A percentile compares a stretch with the other conserved stretches of the same genome.
Conservation (phyloP, 2,113 vertebrate genomes). For the Corvus cornix region DNA sequence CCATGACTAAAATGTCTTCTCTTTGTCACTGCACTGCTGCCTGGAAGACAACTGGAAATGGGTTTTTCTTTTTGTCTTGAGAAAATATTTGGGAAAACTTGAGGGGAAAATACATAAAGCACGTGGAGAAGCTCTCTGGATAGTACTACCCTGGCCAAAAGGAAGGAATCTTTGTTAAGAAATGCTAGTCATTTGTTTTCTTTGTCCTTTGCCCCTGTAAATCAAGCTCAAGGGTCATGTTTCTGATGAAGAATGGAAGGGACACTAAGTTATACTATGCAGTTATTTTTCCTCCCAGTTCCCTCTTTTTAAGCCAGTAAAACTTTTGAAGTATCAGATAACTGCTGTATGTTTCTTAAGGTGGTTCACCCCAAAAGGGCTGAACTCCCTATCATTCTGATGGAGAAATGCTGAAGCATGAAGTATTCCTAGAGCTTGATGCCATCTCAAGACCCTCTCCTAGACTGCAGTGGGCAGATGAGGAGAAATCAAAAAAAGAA, state of each 20-base stretch:
- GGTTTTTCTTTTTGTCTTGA: not conserved
- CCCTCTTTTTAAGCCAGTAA: not conserved
- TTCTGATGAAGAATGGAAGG: not conserved
- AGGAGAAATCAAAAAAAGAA: not conserved
- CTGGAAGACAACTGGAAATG: not conserved
- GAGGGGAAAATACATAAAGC: not conserved
- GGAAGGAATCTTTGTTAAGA: not conserved
- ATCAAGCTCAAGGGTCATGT: not conserved
- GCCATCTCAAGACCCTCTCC: not conserved
- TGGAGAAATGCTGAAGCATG: not conserved
- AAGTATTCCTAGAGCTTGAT: not conserved
- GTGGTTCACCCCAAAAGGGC: not conserved
- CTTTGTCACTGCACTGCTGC: not conserved
- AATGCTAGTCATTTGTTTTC: not conserved
- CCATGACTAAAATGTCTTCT: not conserved
- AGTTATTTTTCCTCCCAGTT: not conserved
- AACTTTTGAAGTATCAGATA: not conserved
- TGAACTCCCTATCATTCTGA: not conserved
- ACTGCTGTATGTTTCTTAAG: not conserved
- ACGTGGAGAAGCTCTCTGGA: not conserved
- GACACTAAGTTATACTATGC: not conserved
- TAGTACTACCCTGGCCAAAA: not conserved
- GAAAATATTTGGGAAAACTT: not conserved
- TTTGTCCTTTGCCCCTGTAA: not conserved
- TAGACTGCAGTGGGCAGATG: not conserved